These are phyloP conservation scores for Lycocerus yunnanus DNA, from an alignment of 2,888 invertebrate genomes.

Conservation along the genomic window DNA sequence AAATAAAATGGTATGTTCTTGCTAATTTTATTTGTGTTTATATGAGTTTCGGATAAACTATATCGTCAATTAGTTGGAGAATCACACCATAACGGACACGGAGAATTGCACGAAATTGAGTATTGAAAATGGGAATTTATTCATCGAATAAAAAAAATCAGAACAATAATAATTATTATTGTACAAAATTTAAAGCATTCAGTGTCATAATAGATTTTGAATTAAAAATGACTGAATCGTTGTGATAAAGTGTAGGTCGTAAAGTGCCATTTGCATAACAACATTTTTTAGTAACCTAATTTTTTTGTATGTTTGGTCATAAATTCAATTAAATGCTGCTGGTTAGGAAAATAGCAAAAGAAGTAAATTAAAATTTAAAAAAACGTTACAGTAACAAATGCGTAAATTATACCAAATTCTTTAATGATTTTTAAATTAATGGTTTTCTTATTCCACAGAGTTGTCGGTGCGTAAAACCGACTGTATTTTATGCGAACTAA, in stretches of 20 bases:
- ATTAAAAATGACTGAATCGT: background rate
- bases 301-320: background rate
- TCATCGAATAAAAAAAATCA: background rate
- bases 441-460: background rate
- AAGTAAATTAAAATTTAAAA: background rate
- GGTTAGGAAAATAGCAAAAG: background rate
- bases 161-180: no score
- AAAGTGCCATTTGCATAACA: background rate
- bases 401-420: background rate
- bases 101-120: no score
- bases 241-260: background rate
- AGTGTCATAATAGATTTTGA: background rate
- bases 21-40: no score
- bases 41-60: no score
- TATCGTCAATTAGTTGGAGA: no score
- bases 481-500: conserved; percentile 10
- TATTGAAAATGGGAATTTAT: no score
- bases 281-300: background rate
- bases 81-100: no score
- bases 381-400: background rate
- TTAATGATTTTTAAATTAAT: conserved; percentile 3
- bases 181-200: no score
- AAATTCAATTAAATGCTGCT: background rate
- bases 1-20: no score
- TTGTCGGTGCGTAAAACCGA: background rate